Evolutionary conservation across 2,888 invertebrate species (phyloP), one percentile per base, ranked within the genome.

Genomic region (Drosophila tripunctata): DNA sequence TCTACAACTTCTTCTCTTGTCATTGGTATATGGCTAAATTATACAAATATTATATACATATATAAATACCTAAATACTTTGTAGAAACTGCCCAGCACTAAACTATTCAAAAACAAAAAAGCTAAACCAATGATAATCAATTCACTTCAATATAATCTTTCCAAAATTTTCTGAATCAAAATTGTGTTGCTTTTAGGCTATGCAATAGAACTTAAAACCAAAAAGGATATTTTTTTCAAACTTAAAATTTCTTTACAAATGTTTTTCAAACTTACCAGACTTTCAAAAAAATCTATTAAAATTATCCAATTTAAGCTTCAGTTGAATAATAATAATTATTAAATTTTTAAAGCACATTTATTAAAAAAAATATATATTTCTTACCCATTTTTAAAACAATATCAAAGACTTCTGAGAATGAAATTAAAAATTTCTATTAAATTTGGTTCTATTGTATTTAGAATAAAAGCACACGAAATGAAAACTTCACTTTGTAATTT

Each of bases 161-260:
- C 65, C 65, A 38, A 64, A 61, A 61, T 43, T 64, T 27, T 14
- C 31, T 24, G 14, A 72, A 45, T 12, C 12, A 51, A 51, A 27
- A 21, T 69, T 52, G 78, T 65, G 69, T 36, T 56, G 43, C 52
- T 58, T 50, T 45, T 48, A 41, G 19, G 56, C 33, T 19, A 19
- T 84, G 87, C 78, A 70, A 63, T 74, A 66, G 63, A 84, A 51
- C 33, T 22, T n/a, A n/a, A n/a, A n/a, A n/a, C n/a, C n/a, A n/a
- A 6, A 24, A 17, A 17, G 7, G n/a, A 1, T 15, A 12, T 22
- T 5, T 12, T 2, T 40, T 4, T 40, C 7, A 12, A 30, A 30
- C 4, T 12, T 7, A 4, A 7, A 30, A 19, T 17, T 12, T 27
- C 10, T 3, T 0, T 15, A 24, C 3, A 12, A 2, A n/a, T 38